phyloP scores from a whole-genome alignment of 35 echinoderm and acorn worm genomes.

The Lytechinus variegatus region DNA sequence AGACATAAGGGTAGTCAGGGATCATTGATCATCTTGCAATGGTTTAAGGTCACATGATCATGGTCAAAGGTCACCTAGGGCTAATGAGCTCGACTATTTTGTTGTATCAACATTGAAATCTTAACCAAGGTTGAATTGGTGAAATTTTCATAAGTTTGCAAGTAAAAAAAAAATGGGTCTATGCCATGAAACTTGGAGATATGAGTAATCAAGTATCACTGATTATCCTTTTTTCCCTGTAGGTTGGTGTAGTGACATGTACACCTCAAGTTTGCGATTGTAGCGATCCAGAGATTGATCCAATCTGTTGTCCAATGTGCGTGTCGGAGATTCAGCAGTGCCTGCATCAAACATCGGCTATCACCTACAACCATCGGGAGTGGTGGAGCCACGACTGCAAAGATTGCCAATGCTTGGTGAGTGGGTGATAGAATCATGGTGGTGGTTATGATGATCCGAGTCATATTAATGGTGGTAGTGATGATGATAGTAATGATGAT shows the following conservation, averaged over 20 bases:
- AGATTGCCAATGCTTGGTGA: constrained; percentile 80
- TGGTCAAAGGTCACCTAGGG: too few relatives aligned
- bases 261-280: constrained; percentile 76
- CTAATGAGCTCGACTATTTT: too few relatives aligned
- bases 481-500: neutral
- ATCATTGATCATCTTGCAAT: neutral
- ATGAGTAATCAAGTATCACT: too few relatives aligned
- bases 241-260: constrained; percentile 80
- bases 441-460: too few relatives aligned
- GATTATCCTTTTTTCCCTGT: neutral
- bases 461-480: neutral
- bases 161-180: too few relatives aligned
- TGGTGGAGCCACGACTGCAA: constrained; percentile 79
- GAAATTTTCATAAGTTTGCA: too few relatives aligned
- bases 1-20: neutral
- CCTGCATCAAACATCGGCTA: constrained; percentile 81
- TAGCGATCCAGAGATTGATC: constrained; percentile 40
- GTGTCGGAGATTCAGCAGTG: constrained; percentile 50
- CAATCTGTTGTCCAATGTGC: constrained; percentile 82
- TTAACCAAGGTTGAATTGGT: too few relatives aligned
- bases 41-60: too few relatives aligned
- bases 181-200: too few relatives aligned
- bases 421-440: neutral
- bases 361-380: constrained; percentile 78
- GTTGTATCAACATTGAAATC: too few relatives aligned